These are phyloP conservation scores for Anas acuta DNA, from an alignment of 2,797 vertebrate species.

Conservation along the genomic window DNA sequence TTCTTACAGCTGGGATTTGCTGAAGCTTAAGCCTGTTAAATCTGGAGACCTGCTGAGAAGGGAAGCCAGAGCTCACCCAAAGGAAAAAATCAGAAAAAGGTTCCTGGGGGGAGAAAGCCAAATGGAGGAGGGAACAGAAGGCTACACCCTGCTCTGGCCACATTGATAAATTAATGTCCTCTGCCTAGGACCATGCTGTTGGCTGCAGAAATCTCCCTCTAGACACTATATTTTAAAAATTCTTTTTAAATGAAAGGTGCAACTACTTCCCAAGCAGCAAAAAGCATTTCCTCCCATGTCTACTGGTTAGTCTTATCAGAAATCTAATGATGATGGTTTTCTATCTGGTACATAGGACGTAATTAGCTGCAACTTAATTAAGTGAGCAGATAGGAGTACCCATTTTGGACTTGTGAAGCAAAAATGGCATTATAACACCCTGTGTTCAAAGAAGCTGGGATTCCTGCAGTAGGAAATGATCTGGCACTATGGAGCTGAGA, in stretches of 20 bases:
- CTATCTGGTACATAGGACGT: background rate
- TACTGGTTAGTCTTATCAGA: background rate
- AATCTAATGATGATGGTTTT: background rate
- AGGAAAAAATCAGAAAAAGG: background rate
- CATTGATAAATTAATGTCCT: background rate
- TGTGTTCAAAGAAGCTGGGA: background rate
- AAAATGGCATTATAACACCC: background rate
- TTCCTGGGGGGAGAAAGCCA: background rate
- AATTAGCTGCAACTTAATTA: conserved; percentile 2
- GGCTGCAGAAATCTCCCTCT: background rate
- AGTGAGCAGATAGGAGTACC: background rate
- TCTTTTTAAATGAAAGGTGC: background rate
- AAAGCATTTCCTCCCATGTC: background rate
- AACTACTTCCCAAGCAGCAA: background rate
- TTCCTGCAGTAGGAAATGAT: background rate
- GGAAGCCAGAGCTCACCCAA: background rate
- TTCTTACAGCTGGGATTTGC: conserved; percentile 8
- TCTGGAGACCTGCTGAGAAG: background rate
- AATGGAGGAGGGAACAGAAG: background rate
- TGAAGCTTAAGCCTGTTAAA: conserved; percentile 1
- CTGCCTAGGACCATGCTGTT: background rate
- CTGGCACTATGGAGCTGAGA: background rate
- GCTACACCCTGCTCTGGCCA: background rate
- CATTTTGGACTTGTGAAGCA: background rate
- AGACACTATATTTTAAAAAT: background rate